phyloP scores from a whole-genome alignment of 1,140 invertebrate genomes.

The Ptiloglossa arizonensis region DNA sequence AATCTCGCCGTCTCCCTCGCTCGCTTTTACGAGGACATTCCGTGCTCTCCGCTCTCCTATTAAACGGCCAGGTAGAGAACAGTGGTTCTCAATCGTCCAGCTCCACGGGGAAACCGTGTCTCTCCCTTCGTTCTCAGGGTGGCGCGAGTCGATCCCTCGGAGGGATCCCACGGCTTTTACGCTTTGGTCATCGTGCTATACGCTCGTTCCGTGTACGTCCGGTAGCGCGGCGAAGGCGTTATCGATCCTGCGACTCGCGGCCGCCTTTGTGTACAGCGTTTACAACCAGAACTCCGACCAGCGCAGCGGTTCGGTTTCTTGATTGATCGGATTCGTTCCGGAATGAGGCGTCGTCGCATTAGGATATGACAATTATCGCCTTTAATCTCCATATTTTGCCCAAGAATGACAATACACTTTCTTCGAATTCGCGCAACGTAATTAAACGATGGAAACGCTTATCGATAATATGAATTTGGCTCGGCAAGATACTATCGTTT shows the following conservation, averaged over 20 bases:
- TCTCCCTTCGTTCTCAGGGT: not conserved
- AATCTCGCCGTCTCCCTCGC: constrained; percentile 50
- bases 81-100: constrained; percentile 52
- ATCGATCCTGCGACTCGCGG: constrained; percentile 42
- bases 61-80: constrained; percentile 55
- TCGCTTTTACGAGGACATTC: constrained; percentile 65
- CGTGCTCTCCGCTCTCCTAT: constrained; percentile 54
- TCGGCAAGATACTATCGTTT: too few relatives aligned
- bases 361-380: too few relatives aligned
- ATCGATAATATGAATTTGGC: too few relatives aligned
- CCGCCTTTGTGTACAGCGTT: constrained; percentile 23
- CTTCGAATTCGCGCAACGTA: too few relatives aligned
- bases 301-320: constrained; percentile 3
- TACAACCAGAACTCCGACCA: not conserved
- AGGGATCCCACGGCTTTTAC: constrained; percentile 1
- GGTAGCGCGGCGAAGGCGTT: constrained; percentile 41
- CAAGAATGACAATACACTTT: too few relatives aligned
- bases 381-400: too few relatives aligned
- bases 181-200: constrained; percentile 29
- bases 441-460: too few relatives aligned
- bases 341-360: too few relatives aligned
- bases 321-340: constrained; percentile 3
- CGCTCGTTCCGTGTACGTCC: constrained; percentile 12
- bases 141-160: not conserved
- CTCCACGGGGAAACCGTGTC: too few relatives aligned